Evolutionary conservation across 2,797 vertebrate species (phyloP), one percentile per base, ranked within the genome.

Genomic region (Staurois parvus): DNA sequence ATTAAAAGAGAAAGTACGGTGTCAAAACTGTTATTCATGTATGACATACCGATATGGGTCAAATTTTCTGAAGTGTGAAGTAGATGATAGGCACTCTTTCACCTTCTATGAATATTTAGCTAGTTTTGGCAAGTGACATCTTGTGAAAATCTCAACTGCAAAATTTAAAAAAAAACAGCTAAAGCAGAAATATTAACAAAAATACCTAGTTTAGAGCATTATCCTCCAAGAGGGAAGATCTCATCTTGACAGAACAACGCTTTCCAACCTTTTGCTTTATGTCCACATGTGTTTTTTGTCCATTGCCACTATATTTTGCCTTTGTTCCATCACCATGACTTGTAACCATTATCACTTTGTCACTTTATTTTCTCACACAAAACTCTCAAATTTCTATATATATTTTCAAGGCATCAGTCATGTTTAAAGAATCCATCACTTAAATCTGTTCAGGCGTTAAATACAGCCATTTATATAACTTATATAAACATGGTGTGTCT

Each of bases 31-130:
- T 29, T 12, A 24, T 48, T 52, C n/a, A 30, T 26, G 26, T 29
- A 10, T 56, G 78, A 70, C 66, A 28, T 32, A 30, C 64, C 0
- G 11, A 2, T 79, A 32, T 24, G 42, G 78, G 78, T 69, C 66
- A 80, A 15, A 70, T 24, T 19, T 70, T n/a, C 40, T 70, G 28
- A 56, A 56, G 78, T 26, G 67, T 70, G 42, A 80, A 56, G 28
- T 21, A 37, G 19, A 30, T 70, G 28, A 70, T 26, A 64, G 34
- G 59, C 56, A 77, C 37, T 34, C 21, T 37, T 34, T 70, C 68
- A 70, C 68, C 32, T 24, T 37, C 15, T 34, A 3, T 34, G 68
- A 37, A 37, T 70, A 8, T 79, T 79, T 37, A 30, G 17, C 24
- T 79, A 37, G 12, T 52, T 69, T 69, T 67, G 69, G 13, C 67